These are phyloP conservation scores for Dermatophagoides farinae DNA, from an alignment of 1,140 invertebrate genomes.

Conservation along the genomic window DNA sequence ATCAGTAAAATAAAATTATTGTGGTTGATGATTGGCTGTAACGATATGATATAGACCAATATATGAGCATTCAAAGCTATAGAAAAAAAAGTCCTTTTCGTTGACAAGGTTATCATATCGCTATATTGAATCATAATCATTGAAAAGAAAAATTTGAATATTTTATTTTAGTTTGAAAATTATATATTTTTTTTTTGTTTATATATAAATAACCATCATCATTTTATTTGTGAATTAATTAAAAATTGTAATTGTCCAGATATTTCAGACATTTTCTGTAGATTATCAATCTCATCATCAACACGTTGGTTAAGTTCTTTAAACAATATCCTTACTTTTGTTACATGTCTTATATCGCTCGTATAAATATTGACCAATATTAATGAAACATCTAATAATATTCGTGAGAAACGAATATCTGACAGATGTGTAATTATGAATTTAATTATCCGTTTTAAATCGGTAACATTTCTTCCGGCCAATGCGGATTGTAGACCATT, in stretches of 20 bases:
- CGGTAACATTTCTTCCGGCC: slow-evolving; percentile 40
- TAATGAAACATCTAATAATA: slow-evolving; percentile 44
- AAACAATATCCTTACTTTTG: neutral
- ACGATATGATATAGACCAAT: too few relatives aligned
- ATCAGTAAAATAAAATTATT: too few relatives aligned
- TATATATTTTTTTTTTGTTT: too few relatives aligned
- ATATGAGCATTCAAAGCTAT: too few relatives aligned
- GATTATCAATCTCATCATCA: neutral
- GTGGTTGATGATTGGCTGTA: too few relatives aligned
- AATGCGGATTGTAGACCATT: slow-evolving; percentile 34
- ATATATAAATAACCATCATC: too few relatives aligned
- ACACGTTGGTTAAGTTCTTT: neutral
- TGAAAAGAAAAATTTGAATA: too few relatives aligned
- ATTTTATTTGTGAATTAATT: slow-evolving; percentile 8
- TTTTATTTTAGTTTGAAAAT: too few relatives aligned
- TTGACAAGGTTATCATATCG: too few relatives aligned
- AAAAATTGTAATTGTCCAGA: slow-evolving; percentile 10
- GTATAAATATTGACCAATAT: slow-evolving; percentile 25
- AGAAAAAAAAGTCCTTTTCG: too few relatives aligned
- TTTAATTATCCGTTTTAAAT: slow-evolving; percentile 40
- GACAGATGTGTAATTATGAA: slow-evolving; percentile 56
- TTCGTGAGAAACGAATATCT: slow-evolving; percentile 45
- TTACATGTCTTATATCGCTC: neutral
- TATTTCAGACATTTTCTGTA: slow-evolving; percentile 9
- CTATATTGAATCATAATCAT: too few relatives aligned